Base-by-base conservation (phyloP, 2,113 vertebrate genomes). In the Paramisgurnus dabryanus region DNA sequence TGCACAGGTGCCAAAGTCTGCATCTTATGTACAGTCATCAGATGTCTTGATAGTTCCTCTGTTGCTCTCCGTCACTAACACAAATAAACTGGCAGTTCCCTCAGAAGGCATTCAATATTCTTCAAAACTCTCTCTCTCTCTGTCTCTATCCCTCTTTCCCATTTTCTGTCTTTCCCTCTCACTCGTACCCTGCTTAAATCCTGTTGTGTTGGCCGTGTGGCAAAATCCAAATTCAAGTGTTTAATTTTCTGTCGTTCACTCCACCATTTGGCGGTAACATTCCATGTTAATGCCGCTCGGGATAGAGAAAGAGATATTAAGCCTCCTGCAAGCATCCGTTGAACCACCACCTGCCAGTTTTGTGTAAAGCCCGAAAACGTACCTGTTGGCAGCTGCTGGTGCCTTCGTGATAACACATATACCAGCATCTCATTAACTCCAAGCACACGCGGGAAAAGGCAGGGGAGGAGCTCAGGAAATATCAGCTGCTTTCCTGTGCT, bases 221-320 rank as follows among this genome's bases (percentile, higher is more conserved):
- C 72, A 78, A 27, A 86, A 84, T 87, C 64, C 67, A 82, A 79
- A 82, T 82, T 81, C 72, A 84, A 80, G 82, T 84, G 70, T 80
- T 86, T 88, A 71, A 89, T 86, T 85, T 88, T 86, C 50, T 80
- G 76, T 81, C 60, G 27, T 89, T 86, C 84, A 73, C 78, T 74
- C 18, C 12, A 55, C n/a, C 7, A 78, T 84, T 87, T 80, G 74
- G 73, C 77, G 76, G 67, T 41, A 74, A 76, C 83, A 69, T 82
- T 60, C 50, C 66, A 45, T 60, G 58, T 77, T 84, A 86, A 86
- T 73, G 34, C 61, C 22, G 60, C 74, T 77, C 40, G 64, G 55
- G 74, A 45, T 10, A 41, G 50, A 82, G 58, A 43, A 64, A 71
- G 47, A 79, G 67, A 70, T 72, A 64, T 81, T 79, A 78, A 78